These are phyloP conservation scores for Karalla daura DNA, from an alignment of 2,797 vertebrate genomes.

Conservation along the genomic window DNA sequence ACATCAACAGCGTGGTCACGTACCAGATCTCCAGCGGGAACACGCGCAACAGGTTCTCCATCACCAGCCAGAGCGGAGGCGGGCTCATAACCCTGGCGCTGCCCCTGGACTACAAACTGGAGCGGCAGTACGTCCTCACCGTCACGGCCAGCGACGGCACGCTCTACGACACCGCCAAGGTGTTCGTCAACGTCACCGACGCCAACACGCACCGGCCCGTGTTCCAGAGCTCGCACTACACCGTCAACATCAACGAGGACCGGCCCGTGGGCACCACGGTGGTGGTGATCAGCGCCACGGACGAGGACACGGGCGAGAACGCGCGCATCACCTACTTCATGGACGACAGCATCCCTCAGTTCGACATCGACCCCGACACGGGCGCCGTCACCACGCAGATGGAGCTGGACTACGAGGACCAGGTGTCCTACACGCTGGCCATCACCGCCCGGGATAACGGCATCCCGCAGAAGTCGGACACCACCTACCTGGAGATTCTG, in stretches of 20 bases:
- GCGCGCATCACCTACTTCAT: constrained; percentile 95
- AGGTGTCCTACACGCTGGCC: constrained; percentile 95
- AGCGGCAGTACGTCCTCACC: constrained; percentile 92
- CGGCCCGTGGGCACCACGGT: constrained; percentile 89
- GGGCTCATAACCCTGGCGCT: constrained; percentile 92
- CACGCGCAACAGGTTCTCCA: constrained; percentile 96
- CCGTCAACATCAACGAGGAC: constrained; percentile 93
- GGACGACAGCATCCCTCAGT: constrained; percentile 99
- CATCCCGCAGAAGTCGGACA: constrained; percentile 97
- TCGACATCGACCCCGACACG: constrained; percentile 88
- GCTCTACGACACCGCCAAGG: constrained; percentile 88
- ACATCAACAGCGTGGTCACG: constrained; percentile 94
- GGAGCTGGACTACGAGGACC: constrained; percentile 96
- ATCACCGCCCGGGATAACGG: constrained; percentile 96
- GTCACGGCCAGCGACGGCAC: constrained; percentile 93
- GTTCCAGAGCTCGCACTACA: constrained; percentile 98
- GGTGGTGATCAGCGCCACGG: constrained; percentile 94
- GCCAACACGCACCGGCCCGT: constrained; percentile 97
- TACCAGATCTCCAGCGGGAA: constrained; percentile 98
- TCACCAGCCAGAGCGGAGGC: constrained; percentile 95
- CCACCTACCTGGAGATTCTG: constrained; percentile 96
- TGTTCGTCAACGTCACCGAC: constrained; percentile 93
- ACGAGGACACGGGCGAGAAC: constrained; percentile 95
- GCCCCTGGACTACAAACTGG: constrained; percentile 96
- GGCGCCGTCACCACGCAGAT: constrained; percentile 94